phyloP scores from a whole-genome alignment of 2,888 invertebrate species.

The Eumacrocentrus americanus region DNA sequence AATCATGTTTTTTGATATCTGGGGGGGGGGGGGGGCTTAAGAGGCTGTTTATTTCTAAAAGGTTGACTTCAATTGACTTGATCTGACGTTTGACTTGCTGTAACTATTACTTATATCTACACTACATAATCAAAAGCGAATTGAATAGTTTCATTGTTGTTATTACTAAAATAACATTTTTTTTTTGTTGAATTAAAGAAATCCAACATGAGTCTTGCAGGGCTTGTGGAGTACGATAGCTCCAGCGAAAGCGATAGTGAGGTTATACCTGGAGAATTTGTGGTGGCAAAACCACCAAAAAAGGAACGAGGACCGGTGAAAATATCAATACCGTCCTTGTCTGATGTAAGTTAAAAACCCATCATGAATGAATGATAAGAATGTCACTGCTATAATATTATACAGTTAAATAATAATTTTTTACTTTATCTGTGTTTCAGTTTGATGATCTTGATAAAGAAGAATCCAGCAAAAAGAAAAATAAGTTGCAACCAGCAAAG shows the following conservation, averaged over 20 bases:
- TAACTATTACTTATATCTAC: too few species aligned
- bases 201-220: conserved; percentile 35
- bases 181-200: background rate
- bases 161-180: too few species aligned
- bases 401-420: conserved; percentile 17
- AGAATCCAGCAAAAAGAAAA: conserved; percentile 59
- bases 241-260: conserved; percentile 55
- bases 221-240: conserved; percentile 56
- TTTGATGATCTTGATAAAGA: conserved; percentile 69
- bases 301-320: conserved; percentile 65
- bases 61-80: too few species aligned
- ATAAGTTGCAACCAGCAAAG: conserved; percentile 61
- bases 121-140: background rate
- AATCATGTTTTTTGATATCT: too few species aligned
- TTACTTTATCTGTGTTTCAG: conserved; percentile 57
- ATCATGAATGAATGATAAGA: background rate
- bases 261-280: conserved; percentile 37
- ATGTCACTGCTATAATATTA: background rate
- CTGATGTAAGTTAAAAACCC: conserved; percentile 63
- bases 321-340: conserved; percentile 73
- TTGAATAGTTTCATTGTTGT: too few species aligned
- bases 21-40: too few species aligned
- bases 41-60: too few species aligned
- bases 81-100: too few species aligned
- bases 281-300: conserved; percentile 41